Evolutionary conservation across 2,113 vertebrate genomes (phyloP), one percentile per base, ranked within the genome.

Genomic region (Erythrocercus mccallii): DNA sequence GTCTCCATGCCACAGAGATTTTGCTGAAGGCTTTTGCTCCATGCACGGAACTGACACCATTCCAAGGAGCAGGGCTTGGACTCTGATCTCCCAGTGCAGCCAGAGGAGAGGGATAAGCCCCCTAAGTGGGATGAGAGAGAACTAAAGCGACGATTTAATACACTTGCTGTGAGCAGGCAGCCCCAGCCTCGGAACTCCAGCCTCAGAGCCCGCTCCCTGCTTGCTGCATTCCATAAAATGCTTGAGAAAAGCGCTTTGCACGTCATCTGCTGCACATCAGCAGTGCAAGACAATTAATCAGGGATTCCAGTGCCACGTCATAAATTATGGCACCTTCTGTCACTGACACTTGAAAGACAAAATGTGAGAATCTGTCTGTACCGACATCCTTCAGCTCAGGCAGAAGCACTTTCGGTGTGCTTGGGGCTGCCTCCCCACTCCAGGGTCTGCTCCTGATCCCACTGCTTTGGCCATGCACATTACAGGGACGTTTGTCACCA

Each of bases 81-180:
- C 81, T 95, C 92, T 92, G 86, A 93, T 90, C 88, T 94, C 58
- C 76, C 88, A 21, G 37, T 56, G 51, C 28, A 81, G 86, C 38
- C 76, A 81, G 42, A 86, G 86, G 88, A 90, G 76, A 93, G 71
- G 64, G 95, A 95, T 94, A 93, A 96, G 82, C 76, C 80, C 48
- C 2, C 1, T 68, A 81, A 86, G 76, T 27, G 88, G 64, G 86
- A 92, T 83, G 56, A 83, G 60, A 83, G 65, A 90, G 80, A 50
- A 86, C 82, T 82, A 80, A 71, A 47, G 37, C 6, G 12, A 47
- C 35, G 73, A 93, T 78, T 79, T 88, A 64, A 84, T 3, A 4
- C 19, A 60, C 38, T 22, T 72, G 47, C 37, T 33, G 31, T 37
- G 90, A 90, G 85, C 81, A 66, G 78, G 62, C 78, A 65, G 64